Evolutionary conservation across 2,797 vertebrate genomes (phyloP), one percentile per base, ranked within the genome.

Genomic region (Phaenicophaeus curvirostris): DNA sequence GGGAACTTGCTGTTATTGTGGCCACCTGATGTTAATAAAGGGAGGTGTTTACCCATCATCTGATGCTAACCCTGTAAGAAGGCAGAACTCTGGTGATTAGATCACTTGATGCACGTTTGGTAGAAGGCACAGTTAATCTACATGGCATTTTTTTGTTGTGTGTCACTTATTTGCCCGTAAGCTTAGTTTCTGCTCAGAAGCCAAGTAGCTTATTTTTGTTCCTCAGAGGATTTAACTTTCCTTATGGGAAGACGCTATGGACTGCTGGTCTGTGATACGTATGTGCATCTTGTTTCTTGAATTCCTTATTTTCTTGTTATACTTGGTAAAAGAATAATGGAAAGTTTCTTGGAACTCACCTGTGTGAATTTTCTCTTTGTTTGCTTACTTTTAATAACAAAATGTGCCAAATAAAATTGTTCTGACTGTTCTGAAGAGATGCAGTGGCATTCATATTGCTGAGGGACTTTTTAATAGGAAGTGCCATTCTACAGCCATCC

Each of bases 131-230:
- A 20, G 59, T 17, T 33, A 8, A 48, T n/a, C 15, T 54, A 5
- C 2, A 6, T 15, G 31, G 15, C 14, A 4, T 18, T 33, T 39
- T 39, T 7, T 46, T 5, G 17, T 5, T 37, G 8, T 50, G 13
- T 48, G 17, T 16, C 9, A 5, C 18, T 62, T 61, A 7, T 2
- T 78, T 0, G 3, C n/a, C 17, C 0, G 1, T 21, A 44, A 66
- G 61, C 35, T 89, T n/a, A 25, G 2, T 23, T 31, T 5, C 4
- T 68, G 57, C 55, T 77, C 44, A 15, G 59, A 41, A 53, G 42
- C 48, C 25, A 48, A 78, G 24, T 3, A 15, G 39, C 41, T 75
- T 46, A 18, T 61, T 73, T 31, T 54, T 2, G 3, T 24, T 77
- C 76, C 44, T 75, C 28, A 7, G 76, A 59, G 44, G 82, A 6